These are phyloP conservation scores for Probaryconus sp. DNA, from an alignment of 1,140 invertebrate genomes.

Conservation along the genomic window DNA sequence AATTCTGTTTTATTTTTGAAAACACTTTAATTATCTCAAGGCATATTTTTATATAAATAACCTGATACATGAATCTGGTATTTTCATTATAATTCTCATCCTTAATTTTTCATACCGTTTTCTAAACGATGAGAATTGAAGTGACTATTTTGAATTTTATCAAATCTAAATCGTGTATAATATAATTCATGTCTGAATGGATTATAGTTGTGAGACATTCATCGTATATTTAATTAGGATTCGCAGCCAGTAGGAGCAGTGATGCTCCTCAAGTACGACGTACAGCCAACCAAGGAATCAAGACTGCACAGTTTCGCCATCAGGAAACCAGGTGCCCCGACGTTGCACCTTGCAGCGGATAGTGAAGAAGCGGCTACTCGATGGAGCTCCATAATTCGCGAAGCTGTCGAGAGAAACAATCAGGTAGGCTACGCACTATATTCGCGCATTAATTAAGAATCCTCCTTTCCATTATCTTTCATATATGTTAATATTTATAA, in stretches of 20 bases:
- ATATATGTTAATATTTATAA: too few species aligned
- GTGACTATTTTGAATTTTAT: slow-evolving; percentile 7
- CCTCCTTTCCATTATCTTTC: neutral
- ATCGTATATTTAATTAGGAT: slow-evolving; percentile 80
- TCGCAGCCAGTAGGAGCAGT: slow-evolving; percentile 93
- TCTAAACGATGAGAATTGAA: neutral
- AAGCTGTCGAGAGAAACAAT: slow-evolving; percentile 83
- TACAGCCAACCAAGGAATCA: slow-evolving; percentile 82
- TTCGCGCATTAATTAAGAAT: slow-evolving; percentile 66
- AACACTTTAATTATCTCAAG: too few species aligned
- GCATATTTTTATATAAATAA: too few species aligned
- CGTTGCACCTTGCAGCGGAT: slow-evolving; percentile 89
- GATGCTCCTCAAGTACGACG: slow-evolving; percentile 89
- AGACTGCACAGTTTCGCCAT: slow-evolving; percentile 84
- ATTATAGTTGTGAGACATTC: slow-evolving; percentile 39
- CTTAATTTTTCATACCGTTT: too few species aligned
- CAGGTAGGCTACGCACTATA: slow-evolving; percentile 74
- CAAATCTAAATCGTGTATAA: slow-evolving; percentile 6
- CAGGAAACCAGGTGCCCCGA: slow-evolving; percentile 86
- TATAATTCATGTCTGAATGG: slow-evolving; percentile 19
- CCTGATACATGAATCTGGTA: too few species aligned
- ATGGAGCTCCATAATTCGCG: slow-evolving; percentile 87
- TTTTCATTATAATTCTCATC: too few species aligned
- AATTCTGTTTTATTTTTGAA: too few species aligned
- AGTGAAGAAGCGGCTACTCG: slow-evolving; percentile 85